A percentile compares a stretch with the other conserved stretches of the same genome.
Conservation (phyloP, 1,140 invertebrate species). For the Anoplolepis gracilipes region DNA sequence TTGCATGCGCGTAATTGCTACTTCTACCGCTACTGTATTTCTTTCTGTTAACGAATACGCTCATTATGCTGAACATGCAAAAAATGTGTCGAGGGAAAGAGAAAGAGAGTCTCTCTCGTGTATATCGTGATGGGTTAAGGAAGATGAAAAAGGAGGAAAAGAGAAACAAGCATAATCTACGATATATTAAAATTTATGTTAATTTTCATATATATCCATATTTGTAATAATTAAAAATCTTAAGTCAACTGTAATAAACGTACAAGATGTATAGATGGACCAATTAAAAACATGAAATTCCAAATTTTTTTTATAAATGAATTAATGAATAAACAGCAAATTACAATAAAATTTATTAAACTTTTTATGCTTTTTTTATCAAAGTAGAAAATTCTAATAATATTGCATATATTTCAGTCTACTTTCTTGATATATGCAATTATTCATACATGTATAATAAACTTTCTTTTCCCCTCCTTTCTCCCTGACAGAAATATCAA, state of each 20-base stretch:
- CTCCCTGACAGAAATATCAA: not conserved
- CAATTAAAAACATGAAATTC: not conserved
- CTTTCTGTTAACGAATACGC: conserved; percentile 39
- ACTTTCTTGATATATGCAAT: too few species aligned
- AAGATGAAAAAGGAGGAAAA: not conserved
- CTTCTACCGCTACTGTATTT: conserved; percentile 33
- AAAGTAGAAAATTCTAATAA: not conserved
- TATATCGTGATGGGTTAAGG: not conserved
- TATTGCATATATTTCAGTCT: too few species aligned
- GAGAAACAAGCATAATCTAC: not conserved
- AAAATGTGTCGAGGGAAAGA: conserved; percentile 17
- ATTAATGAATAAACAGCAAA: not conserved
- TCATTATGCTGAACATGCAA: conserved; percentile 37
- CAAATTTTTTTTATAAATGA: not conserved
- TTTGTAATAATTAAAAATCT: not conserved
- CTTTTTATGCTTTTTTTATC: not conserved
- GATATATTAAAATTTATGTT: not conserved
- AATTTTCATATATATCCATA: not conserved
- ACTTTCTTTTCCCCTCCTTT: too few species aligned
- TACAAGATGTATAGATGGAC: not conserved
- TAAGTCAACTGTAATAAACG: not conserved
- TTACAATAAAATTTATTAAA: not conserved
- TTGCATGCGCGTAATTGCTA: conserved; percentile 20
- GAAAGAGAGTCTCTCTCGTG: not conserved
- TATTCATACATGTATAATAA: not conserved